A percentile compares a stretch with the other conserved stretches of the same genome.
Evolutionary conservation across 2,113 vertebrate genomes (phyloP).

Genomic region (Triplophysa rosa): DNA sequence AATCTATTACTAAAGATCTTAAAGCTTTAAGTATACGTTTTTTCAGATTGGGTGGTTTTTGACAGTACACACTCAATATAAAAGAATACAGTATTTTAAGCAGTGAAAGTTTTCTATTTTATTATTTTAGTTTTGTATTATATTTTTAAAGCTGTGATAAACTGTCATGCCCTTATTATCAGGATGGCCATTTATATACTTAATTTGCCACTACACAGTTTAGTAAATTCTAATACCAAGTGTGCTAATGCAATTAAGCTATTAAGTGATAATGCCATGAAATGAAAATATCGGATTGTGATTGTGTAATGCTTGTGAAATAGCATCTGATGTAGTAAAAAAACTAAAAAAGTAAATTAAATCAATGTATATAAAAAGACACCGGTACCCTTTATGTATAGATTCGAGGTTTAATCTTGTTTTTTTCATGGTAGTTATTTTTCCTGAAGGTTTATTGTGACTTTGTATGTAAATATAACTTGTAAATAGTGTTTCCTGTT

Average conservation of each 20-base stretch:
- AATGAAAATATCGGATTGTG: not conserved
- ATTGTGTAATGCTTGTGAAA: not conserved
- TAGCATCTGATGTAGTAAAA: not conserved
- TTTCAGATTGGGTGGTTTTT: slow-evolving; percentile 10
- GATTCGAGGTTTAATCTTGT: not conserved
- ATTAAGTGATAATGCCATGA: not conserved
- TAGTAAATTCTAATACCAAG: too few relatives aligned
- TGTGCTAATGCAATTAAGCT: not conserved
- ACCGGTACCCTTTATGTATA: slow-evolving; percentile 12
- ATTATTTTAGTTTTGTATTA: not conserved
- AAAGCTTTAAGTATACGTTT: not conserved
- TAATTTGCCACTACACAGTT: too few relatives aligned
- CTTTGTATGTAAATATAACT: slow-evolving; percentile 63
- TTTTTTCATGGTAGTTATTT: not conserved
- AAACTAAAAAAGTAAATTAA: not conserved
- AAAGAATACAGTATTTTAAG: slow-evolving; percentile 37
- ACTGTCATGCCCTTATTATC: not conserved
- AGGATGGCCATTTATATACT: not conserved
- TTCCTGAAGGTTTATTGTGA: not conserved
- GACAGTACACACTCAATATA: not conserved
- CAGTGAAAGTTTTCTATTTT: slow-evolving; percentile 11
- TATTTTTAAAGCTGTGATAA: not conserved
- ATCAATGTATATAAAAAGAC: not conserved
- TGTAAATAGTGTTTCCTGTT: slow-evolving; percentile 66
- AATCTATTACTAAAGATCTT: slow-evolving; percentile 44